Base-by-base conservation (phyloP, 1,140 invertebrate species). In the Penaeus japonicus region DNA sequence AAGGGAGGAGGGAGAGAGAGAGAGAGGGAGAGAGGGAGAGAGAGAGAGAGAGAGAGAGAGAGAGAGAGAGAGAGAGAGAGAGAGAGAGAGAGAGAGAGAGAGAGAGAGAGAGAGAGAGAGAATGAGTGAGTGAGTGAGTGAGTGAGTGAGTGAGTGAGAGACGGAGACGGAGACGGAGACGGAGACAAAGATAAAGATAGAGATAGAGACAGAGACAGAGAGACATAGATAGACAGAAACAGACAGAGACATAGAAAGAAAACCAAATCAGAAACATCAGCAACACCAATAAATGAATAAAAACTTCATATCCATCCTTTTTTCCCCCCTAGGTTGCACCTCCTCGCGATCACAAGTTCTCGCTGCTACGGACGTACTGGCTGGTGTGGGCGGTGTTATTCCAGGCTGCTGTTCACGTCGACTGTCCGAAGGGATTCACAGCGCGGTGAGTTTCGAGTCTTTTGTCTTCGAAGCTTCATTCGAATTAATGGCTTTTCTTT, bases 301-400 rank as follows among this genome's bases (percentile, higher is more conserved):
- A 22, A 35, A n/a, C 27, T 20, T 12, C 10, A 77, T 30, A n/a
- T 0, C 30, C 30, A n/a, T 24, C 27, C 32, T 22, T 4, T 22
- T 35, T 39, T 77, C 73, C 22, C 30, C 65, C 10, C 4, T 80
- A 90, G 89, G 87, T 89, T 12, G 89, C 87, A 1, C 89, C 90
- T 24, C 90, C 90, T 1, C 30, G 85, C 0, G 94, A 93, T 39
- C 94, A 95, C 92, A 95, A 97, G 89, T 99, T 99, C 93, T 99
- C 98, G 0, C 93, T 99, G 7, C 99, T 98, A 92, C 96, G 98
- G 83, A 98, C 98, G 1, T 98, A 99, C 92, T 99, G 98, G 99
- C 94, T 99, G 85, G 98, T 99, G n/a, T 99, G 98, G 98, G 97
- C 98, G n/a, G 97, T 99, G 55, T 94, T 99, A 24, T 99, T 99